Percentiles rank a stretch among this genome's conserved stretches.
phyloP scores from a whole-genome alignment of 1,140 invertebrate species.

The Piezodorus guildinii region DNA sequence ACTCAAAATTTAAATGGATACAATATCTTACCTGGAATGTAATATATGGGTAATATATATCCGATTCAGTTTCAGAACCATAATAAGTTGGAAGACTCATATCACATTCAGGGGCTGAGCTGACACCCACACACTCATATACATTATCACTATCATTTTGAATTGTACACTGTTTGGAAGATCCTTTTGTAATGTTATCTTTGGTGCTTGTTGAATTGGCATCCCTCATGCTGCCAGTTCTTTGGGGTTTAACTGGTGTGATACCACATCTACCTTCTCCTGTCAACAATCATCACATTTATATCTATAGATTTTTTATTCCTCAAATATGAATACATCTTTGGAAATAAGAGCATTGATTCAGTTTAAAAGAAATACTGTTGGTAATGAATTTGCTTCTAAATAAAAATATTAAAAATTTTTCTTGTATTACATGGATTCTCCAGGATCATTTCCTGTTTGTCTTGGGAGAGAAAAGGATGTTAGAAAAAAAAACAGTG shows the following conservation, averaged over 20 bases:
- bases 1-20: slow-evolving; percentile 23
- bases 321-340: no score
- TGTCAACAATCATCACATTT: slow-evolving; percentile 30
- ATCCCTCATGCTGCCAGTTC: slow-evolving; percentile 70
- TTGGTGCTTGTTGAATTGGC: not conserved
- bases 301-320: slow-evolving; percentile 5
- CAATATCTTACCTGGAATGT: slow-evolving; percentile 34
- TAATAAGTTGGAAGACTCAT: slow-evolving; percentile 48
- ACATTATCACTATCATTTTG: slow-evolving; percentile 7
- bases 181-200: not conserved
- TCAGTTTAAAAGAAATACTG: no score
- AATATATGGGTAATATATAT: slow-evolving; percentile 66
- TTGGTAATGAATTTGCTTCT: no score
- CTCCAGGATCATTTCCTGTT: no score
- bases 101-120: slow-evolving; percentile 24
- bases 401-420: no score
- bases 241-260: slow-evolving; percentile 62
- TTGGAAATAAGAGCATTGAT: not conserved
- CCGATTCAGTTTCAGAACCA: slow-evolving; percentile 66
- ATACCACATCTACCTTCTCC: slow-evolving; percentile 63
- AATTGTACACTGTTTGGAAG: not conserved
- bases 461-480: no score
- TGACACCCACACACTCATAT: slow-evolving; percentile 23
- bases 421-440: no score
- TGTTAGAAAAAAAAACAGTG: no score